Conservation (phyloP, 2,888 invertebrate genomes). For the Megastigmus dorsalis region DNA sequence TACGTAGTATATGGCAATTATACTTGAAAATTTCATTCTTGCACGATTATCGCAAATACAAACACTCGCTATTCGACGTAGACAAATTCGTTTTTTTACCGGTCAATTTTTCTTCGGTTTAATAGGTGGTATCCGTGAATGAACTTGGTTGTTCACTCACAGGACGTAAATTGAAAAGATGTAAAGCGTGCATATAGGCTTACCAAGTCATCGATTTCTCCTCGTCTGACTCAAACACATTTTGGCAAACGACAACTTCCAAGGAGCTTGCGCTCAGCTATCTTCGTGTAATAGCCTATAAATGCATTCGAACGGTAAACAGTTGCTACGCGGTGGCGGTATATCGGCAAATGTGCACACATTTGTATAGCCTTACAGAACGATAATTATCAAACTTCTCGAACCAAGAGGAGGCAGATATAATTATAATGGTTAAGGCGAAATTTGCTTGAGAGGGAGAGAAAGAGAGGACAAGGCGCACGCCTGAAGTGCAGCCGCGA, state of each 20-base stretch:
- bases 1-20: too few relatives aligned
- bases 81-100: conserved; percentile 33
- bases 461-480: neutral
- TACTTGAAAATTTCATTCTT: too few relatives aligned
- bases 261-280: too few relatives aligned
- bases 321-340: neutral
- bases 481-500: too few relatives aligned
- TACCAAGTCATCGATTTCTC: conserved; percentile 29
- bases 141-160: conserved; percentile 28
- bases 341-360: neutral
- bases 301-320: conserved; percentile 10
- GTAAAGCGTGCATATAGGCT: neutral
- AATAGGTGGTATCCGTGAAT: conserved; percentile 6
- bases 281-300: too few relatives aligned
- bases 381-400: conserved; percentile 16
- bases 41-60: too few relatives aligned
- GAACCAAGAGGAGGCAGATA: neutral
- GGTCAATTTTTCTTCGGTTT: conserved; percentile 28
- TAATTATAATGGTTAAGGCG: conserved; percentile 23
- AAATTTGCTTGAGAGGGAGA: neutral
- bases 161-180: conserved; percentile 40
- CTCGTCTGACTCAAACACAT: neutral
- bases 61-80: conserved; percentile 20
- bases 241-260: neutral
- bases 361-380: too few relatives aligned